These are phyloP conservation scores for Heliconius aoede DNA, from an alignment of 2,888 invertebrate genomes.

Conservation along the genomic window DNA sequence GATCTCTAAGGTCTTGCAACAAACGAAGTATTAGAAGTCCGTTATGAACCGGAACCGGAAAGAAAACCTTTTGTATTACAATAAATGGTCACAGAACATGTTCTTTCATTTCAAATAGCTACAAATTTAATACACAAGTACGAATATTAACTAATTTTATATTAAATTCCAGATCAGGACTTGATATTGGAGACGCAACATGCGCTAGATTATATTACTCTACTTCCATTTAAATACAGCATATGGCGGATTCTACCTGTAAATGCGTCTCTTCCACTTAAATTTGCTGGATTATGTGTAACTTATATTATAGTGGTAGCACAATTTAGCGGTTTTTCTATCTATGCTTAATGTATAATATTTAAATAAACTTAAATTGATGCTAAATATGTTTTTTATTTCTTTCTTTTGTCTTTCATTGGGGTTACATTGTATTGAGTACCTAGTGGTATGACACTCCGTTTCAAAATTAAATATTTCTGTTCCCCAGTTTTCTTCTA, in stretches of 20 bases:
- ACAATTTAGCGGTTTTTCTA: constrained; percentile 32
- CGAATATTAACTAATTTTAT: neutral
- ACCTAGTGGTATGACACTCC: too few species aligned
- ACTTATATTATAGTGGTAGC: constrained; percentile 44
- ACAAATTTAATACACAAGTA: neutral
- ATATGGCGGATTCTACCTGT: constrained; percentile 28
- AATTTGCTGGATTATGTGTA: constrained; percentile 37
- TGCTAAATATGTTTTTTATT: too few species aligned
- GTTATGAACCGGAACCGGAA: too few species aligned
- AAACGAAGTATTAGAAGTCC: too few species aligned
- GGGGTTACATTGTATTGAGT: too few species aligned
- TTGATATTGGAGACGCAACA: constrained; percentile 17
- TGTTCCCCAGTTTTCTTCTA: too few species aligned
- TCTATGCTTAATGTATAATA: neutral
- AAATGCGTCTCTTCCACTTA: constrained; percentile 36
- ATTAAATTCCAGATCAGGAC: constrained; percentile 25
- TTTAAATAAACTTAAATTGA: neutral
- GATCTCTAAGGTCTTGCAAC: too few species aligned
- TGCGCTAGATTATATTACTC: constrained; percentile 27
- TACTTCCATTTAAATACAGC: constrained; percentile 28
- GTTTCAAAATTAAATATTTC: too few species aligned
- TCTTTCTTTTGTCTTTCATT: too few species aligned
- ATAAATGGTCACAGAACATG: too few species aligned
- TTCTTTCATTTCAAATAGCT: too few species aligned
- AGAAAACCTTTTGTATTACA: too few species aligned